A percentile compares a stretch with the other conserved stretches of the same genome.
phyloP scores from a whole-genome alignment of 2,797 vertebrate genomes.

The Capromys pilorides region DNA sequence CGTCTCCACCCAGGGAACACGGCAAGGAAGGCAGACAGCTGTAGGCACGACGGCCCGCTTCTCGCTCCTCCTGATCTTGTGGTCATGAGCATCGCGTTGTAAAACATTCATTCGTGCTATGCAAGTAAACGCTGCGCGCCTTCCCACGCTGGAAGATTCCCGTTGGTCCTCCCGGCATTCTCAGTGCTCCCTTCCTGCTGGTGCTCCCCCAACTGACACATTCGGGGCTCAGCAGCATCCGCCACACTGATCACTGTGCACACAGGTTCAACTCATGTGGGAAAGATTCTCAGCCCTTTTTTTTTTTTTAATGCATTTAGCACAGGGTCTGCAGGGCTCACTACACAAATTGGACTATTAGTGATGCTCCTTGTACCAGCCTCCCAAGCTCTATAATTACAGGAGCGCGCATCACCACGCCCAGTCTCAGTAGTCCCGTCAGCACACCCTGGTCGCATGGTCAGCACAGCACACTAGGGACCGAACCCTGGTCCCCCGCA shows the following conservation, averaged over 20 bases:
- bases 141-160: neutral
- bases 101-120: neutral
- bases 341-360: too few relatives aligned
- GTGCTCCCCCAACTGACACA: neutral
- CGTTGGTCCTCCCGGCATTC: neutral
- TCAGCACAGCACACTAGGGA: too few relatives aligned
- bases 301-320: too few relatives aligned
- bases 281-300: neutral
- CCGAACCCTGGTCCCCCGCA: too few relatives aligned
- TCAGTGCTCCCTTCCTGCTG: neutral
- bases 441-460: too few relatives aligned
- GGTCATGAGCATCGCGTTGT: neutral
- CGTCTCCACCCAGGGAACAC: neutral
- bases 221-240: neutral
- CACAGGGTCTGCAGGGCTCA: too few relatives aligned
- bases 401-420: too few relatives aligned
- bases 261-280: constrained; percentile 6
- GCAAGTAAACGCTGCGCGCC: neutral
- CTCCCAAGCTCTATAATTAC: too few relatives aligned
- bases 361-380: too few relatives aligned
- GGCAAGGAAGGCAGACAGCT: neutral
- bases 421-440: too few relatives aligned
- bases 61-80: neutral
- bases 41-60: neutral
- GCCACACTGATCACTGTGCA: neutral